Evolutionary conservation across 1,140 invertebrate genomes (phyloP), one percentile per base, ranked within the genome.

Genomic region (Solenopsis invicta): DNA sequence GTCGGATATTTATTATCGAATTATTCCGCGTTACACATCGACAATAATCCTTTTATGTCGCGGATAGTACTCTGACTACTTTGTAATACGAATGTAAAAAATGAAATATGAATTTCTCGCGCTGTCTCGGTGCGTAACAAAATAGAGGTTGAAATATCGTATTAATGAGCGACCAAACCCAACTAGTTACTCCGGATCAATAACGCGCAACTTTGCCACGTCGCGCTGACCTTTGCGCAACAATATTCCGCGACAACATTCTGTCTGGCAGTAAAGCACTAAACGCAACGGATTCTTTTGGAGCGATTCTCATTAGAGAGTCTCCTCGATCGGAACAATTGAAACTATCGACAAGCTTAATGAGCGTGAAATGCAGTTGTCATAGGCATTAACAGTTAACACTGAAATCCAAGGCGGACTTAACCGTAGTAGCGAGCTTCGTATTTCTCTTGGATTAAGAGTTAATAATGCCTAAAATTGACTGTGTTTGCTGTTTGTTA

Each of bases 401-500:
- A 13, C 1, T 4, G 24, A 29, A 72, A 82, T 72, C 18, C 6
- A 6, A 48, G 41, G 34, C 5, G 41, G 24, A 74, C 52, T 82
- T 59, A n/a, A 48, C 16, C 1, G 67, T 12, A 82, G 18, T 48
- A 59, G 66, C 66, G 66, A 24, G 21, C 52, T 59, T 41, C 50
- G 48, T 12, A 12, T 74, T 74, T 74, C 41, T 37, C 52, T 50
- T 52, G 48, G 13, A 81, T 45, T 69, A 69, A 54, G 52, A 74
- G 52, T 74, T 74, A 74, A 74, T 74, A 82, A 74, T 48, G 67
- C 41, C 18, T 34, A 74, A 82, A 82, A 82, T 74, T 82, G 41
- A 59, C 80, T 72, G 18, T 82, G 67, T 72, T 82, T 72, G 54
- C 67, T 72, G 24, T 82, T 71, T 59, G 78, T 72, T 72, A 82